Evolutionary conservation across 2,797 vertebrate genomes (phyloP), one percentile per base, ranked within the genome.

Genomic region (Pogoniulus pusillus): DNA sequence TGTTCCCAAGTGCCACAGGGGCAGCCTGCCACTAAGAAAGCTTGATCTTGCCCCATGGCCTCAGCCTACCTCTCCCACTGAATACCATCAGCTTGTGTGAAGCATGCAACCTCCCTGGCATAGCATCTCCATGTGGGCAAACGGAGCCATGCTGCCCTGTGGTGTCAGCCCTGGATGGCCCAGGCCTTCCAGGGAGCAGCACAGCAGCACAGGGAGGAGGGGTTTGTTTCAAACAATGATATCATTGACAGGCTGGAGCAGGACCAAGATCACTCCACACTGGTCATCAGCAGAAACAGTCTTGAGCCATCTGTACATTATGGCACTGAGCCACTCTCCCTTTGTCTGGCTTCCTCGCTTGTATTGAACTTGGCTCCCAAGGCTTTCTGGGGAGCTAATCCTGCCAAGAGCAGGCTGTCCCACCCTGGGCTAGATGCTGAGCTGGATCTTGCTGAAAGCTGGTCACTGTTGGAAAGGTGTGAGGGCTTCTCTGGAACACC

Each of bases 331-430:
- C 98, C 97, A 98, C 95, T 66, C 37, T 88, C 68, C 82, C 91
- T 90, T 91, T 9, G 0, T 63, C 87, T 92, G 94, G 76, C 89
- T 75, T 77, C 82, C 71, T 69, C 8, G 14, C 59, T 82, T 37
- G 80, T 29, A 4, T 87, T 78, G 83, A 70, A 82, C 91, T 68
- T 32, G 2, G 45, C 77, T 74, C 85, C 91, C 49, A 23, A 86
- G 92, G 97, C 97, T 98, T 98, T 93, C 97, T 95, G 94, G 95
- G 95, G 98, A 97, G 87, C 97, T 96, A 97, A 96, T 96, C 97
- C 82, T 94, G 92, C 90, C 91, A 89, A 81, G 78, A 82, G 94
- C 83, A 70, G 81, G 51, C 88, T 92, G 32, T 81, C 85, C 64
- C 88, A 62, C 41, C 76, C 90, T 73, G 45, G 17, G 51, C 55